Base-by-base conservation (phyloP, 2,113 vertebrate genomes). In the Nibea albiflora region DNA sequence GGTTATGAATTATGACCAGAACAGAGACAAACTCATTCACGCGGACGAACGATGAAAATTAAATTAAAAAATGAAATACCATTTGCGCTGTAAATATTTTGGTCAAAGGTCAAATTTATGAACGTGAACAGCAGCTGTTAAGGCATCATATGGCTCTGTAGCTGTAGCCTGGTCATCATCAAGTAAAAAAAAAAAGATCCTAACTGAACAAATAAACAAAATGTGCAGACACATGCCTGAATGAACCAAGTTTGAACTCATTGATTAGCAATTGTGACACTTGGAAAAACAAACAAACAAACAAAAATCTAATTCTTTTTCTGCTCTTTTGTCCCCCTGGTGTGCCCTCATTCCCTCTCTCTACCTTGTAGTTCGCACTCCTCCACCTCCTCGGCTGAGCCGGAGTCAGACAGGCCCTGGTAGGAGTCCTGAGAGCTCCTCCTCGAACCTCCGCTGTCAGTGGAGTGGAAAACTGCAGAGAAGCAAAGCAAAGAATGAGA, bases 311-410 rank as follows among this genome's bases (percentile, higher is more conserved):
- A 24, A 22, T 24, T 35, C 15, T 12, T 42, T 11, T 2, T 66
- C 12, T 50, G 3, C 14, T 44, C 5, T 19, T 9, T 47, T 60
- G 15, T n/a, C 19, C 3, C n/a, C 60, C 31, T 22, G 4, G 0
- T 1, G 26, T 78, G 42, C 31, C 60, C 14, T 49, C 35, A 22
- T 73, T 60, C 69, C 66, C 70, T 75, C 11, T 76, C 93, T 90
- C 22, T 96, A 99, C 98, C 97, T 97, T 62, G 94, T 31, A 97
- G 94, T 90, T 97, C 97, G 0, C 95, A 95, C 76, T 98, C 97
- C 73, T 98, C 96, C 90, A 96, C 94, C 49, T 98, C 98, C 66
- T 97, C 97, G 0, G 92, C 93, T 0, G 98, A 99, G 80, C 95
- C 96, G 0, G 97, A 98, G 90, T 98, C 97, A 1, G 98, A 98